Base-by-base conservation (phyloP, 2,888 invertebrate genomes). In the Limnephilus lunatus region DNA sequence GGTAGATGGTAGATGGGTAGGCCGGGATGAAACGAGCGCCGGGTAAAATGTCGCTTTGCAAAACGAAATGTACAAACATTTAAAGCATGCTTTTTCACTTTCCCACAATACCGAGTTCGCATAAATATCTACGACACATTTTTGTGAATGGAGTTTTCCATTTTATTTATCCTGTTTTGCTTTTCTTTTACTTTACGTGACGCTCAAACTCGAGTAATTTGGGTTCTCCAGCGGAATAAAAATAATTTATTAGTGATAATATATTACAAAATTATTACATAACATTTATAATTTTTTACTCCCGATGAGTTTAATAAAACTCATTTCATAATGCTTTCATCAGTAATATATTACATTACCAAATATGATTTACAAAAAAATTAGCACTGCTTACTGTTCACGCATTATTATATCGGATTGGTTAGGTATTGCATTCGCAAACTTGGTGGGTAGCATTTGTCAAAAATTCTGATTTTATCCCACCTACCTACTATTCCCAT, bases 61-160 rank as follows among this genome's bases (percentile, higher is more conserved):
- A 86, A 86, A 86, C n/a, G 30, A 86, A 86, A 86, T 48, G 86
- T 86, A 86, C 86, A 86, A 86, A 86, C 48, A 86, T 86, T 86
- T 86, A 30, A 44, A 86, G 86, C 86, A 86, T 44, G 86, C 86
- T 44, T 86, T 86, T 86, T 86, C 48, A 86, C 86, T 86, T 86
- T 32, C 44, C 86, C 44, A 30, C 86, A 14, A 44, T 68, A n/a
- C 86, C 86, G n/a, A 44, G 3, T 14, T 44, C 86, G 48, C 86
- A 86, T 86, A 86, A 86, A 86, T 86, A 86, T 86, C 86, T 15
- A 12, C 25, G 86, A 86, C 86, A 48, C 86, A 86, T 48, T 86
- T 86, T 44, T 44, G 19, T 25, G 86, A 19, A 32, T 39, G 35
- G 83, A 83, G 35, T 83, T 68, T 83, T 83, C 25, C 35, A 7